Conservation (phyloP, 2,113 vertebrate species). For the Eolophus roseicapilla region DNA sequence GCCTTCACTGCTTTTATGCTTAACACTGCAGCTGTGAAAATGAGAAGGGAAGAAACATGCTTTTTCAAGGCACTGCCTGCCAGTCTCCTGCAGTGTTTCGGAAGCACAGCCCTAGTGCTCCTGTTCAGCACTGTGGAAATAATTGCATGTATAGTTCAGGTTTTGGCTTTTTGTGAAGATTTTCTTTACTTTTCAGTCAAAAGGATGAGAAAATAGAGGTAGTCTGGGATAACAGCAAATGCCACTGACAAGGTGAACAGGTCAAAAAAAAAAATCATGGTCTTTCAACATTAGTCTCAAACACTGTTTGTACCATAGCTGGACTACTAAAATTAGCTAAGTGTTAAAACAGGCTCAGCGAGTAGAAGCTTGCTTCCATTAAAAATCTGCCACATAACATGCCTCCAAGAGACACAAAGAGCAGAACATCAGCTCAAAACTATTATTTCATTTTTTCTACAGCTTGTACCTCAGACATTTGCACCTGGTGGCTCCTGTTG, state of each 20-base stretch:
- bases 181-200: background rate
- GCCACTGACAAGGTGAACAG: background rate
- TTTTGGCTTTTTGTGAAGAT: background rate
- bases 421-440: background rate
- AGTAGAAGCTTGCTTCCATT: background rate
- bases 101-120: background rate
- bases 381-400: background rate
- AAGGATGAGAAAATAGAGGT: background rate
- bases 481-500: background rate
- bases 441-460: background rate
- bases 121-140: background rate
- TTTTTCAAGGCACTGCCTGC: background rate
- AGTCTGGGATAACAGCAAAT: background rate
- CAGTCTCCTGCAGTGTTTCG: background rate
- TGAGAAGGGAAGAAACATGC: background rate
- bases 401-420: background rate
- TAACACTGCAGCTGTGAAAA: conserved; percentile 17
- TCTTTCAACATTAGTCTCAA: background rate
- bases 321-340: background rate
- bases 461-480: background rate
- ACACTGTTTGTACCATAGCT: background rate
- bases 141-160: background rate
- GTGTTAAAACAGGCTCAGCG: background rate
- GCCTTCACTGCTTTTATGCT: background rate
- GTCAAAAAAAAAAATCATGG: background rate